Base-by-base conservation (phyloP, 2,888 invertebrate species). In the Carterocephalus palaemon region DNA sequence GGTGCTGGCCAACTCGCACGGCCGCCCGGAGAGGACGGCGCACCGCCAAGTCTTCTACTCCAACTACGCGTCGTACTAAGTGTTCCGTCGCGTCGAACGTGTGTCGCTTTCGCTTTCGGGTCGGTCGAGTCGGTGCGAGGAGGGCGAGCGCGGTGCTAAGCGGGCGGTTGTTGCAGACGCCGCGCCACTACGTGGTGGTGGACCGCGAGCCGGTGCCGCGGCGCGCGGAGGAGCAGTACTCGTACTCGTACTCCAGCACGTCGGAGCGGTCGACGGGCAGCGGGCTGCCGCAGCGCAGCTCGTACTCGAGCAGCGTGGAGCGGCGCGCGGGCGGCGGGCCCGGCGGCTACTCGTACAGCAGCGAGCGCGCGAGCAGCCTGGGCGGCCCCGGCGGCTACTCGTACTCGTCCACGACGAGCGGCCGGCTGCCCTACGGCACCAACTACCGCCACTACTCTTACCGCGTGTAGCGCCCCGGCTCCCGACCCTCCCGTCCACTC, bases 141-240 rank as follows among this genome's bases (percentile, higher is more conserved):
- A 64, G 62, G 63, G 56, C 41, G 51, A 52, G 38, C 49, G 59
- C 51, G 59, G 51, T 50, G 59, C 62, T 65, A 64, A 78, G 74
- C 70, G 75, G 75, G 70, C 73, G 77, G 88, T 88, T 89, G 86
- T 89, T 90, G 85, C 91, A 95, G 95, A 95, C 92, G 88, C 95
- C 92, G 88, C 94, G 95, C 68, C 93, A 95, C 82, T 93, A 94
- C 90, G 94, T 94, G 89, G 92, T 94, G 87, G 93, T 94, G 79
- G 91, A 92, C 81, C 93, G 94, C 75, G 90, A 92, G 64, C 91
- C 91, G 67, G 83, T 88, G 69, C 89, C 89, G 63, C 88, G 90
- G 47, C 89, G 90, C 74, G 92, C 92, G 62, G 93, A 94, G 78
- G 90, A 93, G 88, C 93, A 94, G 88, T 95, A 95, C 89, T 93